phyloP scores from a whole-genome alignment of 2,888 invertebrate species.

The Pollenia griseotomentosa region DNA sequence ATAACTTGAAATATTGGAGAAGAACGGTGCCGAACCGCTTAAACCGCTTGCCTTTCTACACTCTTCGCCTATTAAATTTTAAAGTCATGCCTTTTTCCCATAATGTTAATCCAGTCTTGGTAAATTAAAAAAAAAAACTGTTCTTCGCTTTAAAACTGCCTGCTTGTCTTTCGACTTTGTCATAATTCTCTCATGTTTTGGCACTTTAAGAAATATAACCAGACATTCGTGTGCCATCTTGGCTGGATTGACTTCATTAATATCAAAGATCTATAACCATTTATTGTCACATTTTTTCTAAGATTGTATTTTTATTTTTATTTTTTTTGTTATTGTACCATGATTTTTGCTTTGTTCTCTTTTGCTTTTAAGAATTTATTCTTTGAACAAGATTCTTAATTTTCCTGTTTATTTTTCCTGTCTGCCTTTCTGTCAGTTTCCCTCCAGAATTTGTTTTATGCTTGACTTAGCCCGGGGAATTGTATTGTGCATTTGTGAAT shows the following conservation, averaged over 20 bases:
- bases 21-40: too few relatives aligned
- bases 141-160: background rate
- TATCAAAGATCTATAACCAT: conserved; percentile 56
- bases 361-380: background rate
- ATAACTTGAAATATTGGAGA: too few relatives aligned
- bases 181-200: conserved; percentile 21
- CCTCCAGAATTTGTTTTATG: conserved; percentile 31
- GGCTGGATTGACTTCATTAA: background rate
- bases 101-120: too few relatives aligned
- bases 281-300: conserved; percentile 61
- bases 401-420: conserved; percentile 7
- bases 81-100: too few relatives aligned
- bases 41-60: too few relatives aligned
- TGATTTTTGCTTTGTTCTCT: background rate
- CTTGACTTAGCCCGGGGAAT: conserved; percentile 61
- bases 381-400: conserved; percentile 1
- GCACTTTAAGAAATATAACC: conserved; percentile 46
- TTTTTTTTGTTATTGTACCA: too few relatives aligned
- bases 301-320: background rate
- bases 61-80: too few relatives aligned
- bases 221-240: conserved; percentile 36
- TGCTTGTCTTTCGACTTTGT: background rate
- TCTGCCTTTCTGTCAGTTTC: background rate
- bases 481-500: conserved; percentile 55
- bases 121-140: background rate